phyloP scores from a whole-genome alignment of 2,113 vertebrate genomes.

The Struthio camelus region DNA sequence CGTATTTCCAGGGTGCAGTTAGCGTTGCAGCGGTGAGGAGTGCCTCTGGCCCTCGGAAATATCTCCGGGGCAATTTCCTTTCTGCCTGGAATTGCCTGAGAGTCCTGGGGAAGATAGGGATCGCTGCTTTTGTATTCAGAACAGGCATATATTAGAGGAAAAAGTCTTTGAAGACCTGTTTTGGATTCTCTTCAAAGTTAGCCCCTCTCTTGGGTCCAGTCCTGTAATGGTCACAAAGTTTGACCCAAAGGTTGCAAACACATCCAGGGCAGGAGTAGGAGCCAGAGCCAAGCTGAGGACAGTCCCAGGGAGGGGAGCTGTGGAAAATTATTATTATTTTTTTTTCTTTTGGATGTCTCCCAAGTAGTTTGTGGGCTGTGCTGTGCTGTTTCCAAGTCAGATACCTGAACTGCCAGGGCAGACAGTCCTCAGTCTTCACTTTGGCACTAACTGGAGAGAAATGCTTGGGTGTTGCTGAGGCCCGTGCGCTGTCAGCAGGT shows the following conservation, averaged over 20 bases:
- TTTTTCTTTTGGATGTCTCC: neutral
- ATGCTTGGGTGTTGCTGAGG: fast-evolving
- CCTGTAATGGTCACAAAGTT: neutral
- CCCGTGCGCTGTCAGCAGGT: neutral
- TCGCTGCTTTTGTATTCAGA: neutral
- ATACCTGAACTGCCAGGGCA: neutral
- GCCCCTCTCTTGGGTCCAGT: neutral
- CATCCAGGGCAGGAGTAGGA: neutral
- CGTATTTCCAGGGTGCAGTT: neutral
- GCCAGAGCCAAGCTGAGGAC: neutral
- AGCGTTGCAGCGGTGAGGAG: neutral
- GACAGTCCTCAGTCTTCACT: neutral
- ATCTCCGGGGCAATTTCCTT: neutral
- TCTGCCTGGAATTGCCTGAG: fast-evolving
- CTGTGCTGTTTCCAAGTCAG: neutral
- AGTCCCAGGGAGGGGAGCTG: neutral
- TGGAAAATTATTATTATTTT: neutral
- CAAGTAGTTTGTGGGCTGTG: neutral
- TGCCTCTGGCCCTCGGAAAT: fast-evolving
- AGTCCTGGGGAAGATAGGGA: neutral
- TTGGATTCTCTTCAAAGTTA: slow-evolving; percentile 20
- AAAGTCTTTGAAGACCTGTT: neutral
- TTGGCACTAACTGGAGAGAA: fast-evolving
- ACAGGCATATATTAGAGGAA: neutral
- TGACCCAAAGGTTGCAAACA: neutral